Conservation (phyloP, 2,113 vertebrate species). For the Genyomyrus donnyi region DNA sequence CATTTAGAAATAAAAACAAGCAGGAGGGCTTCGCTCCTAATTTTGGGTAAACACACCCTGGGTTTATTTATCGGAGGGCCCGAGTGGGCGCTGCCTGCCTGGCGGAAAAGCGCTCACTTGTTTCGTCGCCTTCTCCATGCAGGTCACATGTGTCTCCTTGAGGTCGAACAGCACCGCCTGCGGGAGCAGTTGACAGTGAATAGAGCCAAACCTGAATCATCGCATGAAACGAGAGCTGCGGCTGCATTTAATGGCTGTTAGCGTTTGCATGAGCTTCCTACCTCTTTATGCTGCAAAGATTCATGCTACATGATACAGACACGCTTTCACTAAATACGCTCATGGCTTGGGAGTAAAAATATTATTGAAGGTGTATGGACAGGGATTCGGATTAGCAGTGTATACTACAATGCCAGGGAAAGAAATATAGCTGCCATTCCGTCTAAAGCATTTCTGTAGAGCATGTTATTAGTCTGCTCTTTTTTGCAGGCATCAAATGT, state of each 20-base stretch:
- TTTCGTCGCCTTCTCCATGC: constrained; percentile 59
- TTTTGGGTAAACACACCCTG: not conserved
- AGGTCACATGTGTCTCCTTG: constrained; percentile 69
- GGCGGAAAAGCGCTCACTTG: constrained; percentile 44
- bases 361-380: not conserved
- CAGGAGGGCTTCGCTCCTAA: not conserved
- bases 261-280: not conserved
- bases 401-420: not conserved
- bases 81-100: not conserved
- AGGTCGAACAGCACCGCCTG: constrained; percentile 70
- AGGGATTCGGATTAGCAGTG: not conserved
- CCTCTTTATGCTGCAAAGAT: not conserved
- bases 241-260: not conserved
- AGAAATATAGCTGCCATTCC: not conserved
- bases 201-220: not conserved
- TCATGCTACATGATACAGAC: not conserved
- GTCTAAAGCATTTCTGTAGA: not conserved
- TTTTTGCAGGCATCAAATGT: not conserved
- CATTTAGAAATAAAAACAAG: not conserved
- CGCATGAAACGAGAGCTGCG: not conserved
- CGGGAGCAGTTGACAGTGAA: not conserved
- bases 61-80: not conserved
- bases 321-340: not conserved
- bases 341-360: not conserved
- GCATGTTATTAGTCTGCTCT: not conserved